Percentiles rank a stretch among this genome's conserved stretches.
These are phyloP conservation scores for Beris chalybata DNA, from an alignment of 2,888 invertebrate species.

Conservation along the genomic window DNA sequence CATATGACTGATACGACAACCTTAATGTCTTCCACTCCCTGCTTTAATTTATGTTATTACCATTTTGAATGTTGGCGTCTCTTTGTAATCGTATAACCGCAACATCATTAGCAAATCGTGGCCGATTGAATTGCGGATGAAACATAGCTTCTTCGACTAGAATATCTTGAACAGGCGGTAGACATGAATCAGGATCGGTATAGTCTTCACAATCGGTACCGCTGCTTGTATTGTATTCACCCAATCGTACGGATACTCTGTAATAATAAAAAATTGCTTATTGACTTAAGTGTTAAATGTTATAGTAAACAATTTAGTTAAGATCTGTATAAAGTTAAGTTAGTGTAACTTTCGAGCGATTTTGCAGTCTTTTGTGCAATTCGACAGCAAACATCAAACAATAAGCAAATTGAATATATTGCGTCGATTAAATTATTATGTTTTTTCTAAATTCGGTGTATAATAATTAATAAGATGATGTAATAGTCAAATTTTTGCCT, in stretches of 20 bases:
- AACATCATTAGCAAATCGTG: constrained; percentile 60
- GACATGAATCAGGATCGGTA: constrained; percentile 45
- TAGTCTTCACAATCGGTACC: constrained; percentile 48
- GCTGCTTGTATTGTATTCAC: constrained; percentile 51
- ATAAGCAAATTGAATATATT: too few relatives aligned
- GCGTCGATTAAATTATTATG: too few relatives aligned
- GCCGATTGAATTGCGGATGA: constrained; percentile 59
- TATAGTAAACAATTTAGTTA: too few relatives aligned
- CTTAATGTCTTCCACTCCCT: not conserved
- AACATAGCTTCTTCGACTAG: constrained; percentile 50
- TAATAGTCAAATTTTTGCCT: too few relatives aligned
- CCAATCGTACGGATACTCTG: constrained; percentile 54
- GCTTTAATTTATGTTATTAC: not conserved
- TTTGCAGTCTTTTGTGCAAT: too few relatives aligned
- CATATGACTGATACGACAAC: not conserved
- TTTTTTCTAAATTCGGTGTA: too few relatives aligned
- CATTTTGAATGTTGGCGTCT: constrained; percentile 43
- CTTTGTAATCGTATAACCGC: constrained; percentile 59
- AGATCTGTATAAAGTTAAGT: too few relatives aligned
- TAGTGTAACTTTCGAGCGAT: too few relatives aligned
- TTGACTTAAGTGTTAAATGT: too few relatives aligned
- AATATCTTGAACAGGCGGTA: constrained; percentile 54
- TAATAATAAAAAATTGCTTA: not conserved
- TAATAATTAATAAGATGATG: too few relatives aligned
- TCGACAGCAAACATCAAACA: too few relatives aligned